Percentiles rank a stretch among this genome's conserved stretches.
Conservation (phyloP, 1,140 invertebrate species). For the Bombus vancouverensis region DNA sequence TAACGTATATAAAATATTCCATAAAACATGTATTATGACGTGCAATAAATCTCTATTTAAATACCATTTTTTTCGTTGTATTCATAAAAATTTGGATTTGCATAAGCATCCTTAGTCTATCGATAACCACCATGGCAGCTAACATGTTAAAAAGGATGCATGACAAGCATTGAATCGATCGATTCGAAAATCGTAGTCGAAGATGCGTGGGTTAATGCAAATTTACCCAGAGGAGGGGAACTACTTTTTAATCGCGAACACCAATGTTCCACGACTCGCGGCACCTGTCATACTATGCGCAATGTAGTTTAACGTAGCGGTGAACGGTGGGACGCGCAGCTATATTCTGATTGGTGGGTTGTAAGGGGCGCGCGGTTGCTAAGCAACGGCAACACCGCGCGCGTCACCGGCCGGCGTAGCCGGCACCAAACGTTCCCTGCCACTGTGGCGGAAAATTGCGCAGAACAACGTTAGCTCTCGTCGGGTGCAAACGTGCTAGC, state of each 20-base stretch:
- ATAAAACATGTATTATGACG: too few species aligned
- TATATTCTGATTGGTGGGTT: constrained; percentile 37
- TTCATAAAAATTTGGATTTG: too few species aligned
- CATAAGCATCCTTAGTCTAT: too few species aligned
- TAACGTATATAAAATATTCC: too few species aligned
- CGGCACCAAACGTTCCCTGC: constrained; percentile 52
- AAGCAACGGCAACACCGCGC: constrained; percentile 76
- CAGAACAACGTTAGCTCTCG: constrained; percentile 76
- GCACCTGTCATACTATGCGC: constrained; percentile 56
- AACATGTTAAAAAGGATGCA: background rate
- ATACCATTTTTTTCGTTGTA: too few species aligned
- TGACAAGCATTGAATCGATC: constrained; percentile 11
- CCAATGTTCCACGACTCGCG: constrained; percentile 34
- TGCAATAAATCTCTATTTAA: too few species aligned
- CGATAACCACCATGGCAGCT: too few species aligned
- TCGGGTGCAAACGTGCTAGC: constrained; percentile 67
- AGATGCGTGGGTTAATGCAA: constrained; percentile 26
- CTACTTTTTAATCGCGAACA: constrained; percentile 56
- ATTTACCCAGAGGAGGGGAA: constrained; percentile 27
- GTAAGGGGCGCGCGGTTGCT: constrained; percentile 70
- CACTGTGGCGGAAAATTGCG: constrained; percentile 54
- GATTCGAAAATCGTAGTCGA: constrained; percentile 28
- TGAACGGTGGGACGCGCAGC: background rate
- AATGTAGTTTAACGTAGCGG: constrained; percentile 29
- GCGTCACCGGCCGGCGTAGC: constrained; percentile 74